A percentile compares a stretch with the other conserved stretches of the same genome.
Evolutionary conservation across 2,113 vertebrate species (phyloP).

Genomic region (Candoia aspera): DNA sequence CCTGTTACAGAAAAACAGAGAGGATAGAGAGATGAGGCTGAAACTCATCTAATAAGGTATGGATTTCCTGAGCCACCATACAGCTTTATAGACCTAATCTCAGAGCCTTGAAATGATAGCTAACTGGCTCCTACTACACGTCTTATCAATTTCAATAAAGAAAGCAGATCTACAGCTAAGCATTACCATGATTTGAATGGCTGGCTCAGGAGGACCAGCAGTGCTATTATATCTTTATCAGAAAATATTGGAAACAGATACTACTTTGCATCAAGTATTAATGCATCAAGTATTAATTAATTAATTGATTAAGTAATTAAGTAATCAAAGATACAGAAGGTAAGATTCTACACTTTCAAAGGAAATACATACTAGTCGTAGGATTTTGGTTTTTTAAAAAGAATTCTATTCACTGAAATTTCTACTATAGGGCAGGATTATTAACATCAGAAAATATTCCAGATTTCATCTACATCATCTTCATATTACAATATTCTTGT

Average conservation of each 20-base stretch:
- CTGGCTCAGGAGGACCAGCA: rapidly evolving
- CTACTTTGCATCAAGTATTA: not conserved
- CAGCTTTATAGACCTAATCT: conserved; percentile 69
- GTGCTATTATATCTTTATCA: not conserved
- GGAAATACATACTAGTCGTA: not conserved
- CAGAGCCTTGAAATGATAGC: conserved; percentile 73
- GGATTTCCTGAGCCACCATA: conserved; percentile 74
- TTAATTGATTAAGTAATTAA: not conserved
- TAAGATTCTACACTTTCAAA: not conserved
- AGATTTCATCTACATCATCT: not conserved
- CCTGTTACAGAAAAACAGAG: rapidly evolving
- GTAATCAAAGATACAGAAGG: not conserved
- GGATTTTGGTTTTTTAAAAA: not conserved
- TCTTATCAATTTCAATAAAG: conserved; percentile 72
- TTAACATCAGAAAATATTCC: not conserved
- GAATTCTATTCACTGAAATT: not conserved
- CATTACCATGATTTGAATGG: not conserved
- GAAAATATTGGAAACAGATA: not conserved
- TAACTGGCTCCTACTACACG: conserved; percentile 67
- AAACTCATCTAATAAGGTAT: conserved; percentile 72
- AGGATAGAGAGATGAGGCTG: not conserved
- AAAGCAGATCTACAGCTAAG: rapidly evolving
- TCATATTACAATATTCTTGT: not conserved
- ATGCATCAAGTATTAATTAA: not conserved
- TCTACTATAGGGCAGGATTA: not conserved